Evolutionary conservation across 2,113 vertebrate species (phyloP).

Genomic region (Tenrec ecaudatus): DNA sequence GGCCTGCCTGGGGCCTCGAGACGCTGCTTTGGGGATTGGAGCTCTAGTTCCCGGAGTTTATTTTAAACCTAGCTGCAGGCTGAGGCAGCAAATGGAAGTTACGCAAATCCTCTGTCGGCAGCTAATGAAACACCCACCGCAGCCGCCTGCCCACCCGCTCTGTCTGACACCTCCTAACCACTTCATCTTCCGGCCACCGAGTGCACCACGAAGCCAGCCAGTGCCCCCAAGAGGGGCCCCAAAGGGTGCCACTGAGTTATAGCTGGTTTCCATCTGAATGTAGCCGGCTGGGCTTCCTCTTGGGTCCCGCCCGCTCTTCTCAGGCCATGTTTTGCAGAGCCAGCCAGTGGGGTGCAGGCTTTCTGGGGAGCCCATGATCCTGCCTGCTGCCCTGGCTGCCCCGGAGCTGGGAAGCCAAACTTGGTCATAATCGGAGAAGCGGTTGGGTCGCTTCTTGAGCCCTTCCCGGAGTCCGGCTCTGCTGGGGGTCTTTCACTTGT

Average conservation of each 20-base stretch:
- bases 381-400: fast-evolving
- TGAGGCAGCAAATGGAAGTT: slow-evolving; percentile 41
- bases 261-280: not conserved
- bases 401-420: not conserved
- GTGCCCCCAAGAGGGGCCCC: fast-evolving
- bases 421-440: too few species aligned
- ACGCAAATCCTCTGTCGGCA: not conserved
- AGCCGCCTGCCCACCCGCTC: not conserved
- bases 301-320: not conserved
- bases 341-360: not conserved
- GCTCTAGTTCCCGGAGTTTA: slow-evolving; percentile 59
- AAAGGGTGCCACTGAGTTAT: not conserved
- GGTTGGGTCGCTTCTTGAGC: not conserved
- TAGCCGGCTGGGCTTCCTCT: not conserved
- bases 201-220: not conserved
- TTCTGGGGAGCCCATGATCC: fast-evolving
- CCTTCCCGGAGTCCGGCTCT: not conserved
- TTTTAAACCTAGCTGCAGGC: slow-evolving; percentile 56
- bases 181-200: not conserved
- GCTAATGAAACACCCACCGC: not conserved
- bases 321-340: not conserved
- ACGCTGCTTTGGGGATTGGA: not conserved
- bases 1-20: slow-evolving; percentile 19
- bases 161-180: slow-evolving; percentile 60
- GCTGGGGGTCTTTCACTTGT: not conserved